phyloP scores from a whole-genome alignment of 2,888 invertebrate species.

The Anthrax anthrax region DNA sequence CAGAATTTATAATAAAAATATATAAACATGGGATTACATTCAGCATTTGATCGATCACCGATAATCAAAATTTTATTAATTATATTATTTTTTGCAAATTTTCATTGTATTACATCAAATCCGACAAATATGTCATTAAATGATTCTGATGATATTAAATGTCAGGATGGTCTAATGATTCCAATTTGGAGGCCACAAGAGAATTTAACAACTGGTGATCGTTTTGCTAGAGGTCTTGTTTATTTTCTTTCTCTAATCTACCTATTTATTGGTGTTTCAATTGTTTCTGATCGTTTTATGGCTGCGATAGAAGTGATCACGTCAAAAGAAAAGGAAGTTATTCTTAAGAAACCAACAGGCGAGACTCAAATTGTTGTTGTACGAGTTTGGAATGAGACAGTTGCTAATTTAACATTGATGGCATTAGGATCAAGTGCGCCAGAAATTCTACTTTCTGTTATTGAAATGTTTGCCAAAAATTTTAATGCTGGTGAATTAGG shows the following conservation, averaged over 20 bases:
- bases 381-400: constrained; percentile 98
- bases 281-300: constrained; percentile 98
- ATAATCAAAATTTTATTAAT: neutral
- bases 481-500: constrained; percentile 95
- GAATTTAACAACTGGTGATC: constrained; percentile 58
- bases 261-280: constrained; percentile 96
- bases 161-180: constrained; percentile 73
- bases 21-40: neutral
- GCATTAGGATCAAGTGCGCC: constrained; percentile 97
- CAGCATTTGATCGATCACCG: neutral
- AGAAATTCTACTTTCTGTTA: constrained; percentile 92
- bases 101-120: neutral
- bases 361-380: constrained; percentile 81
- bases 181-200: constrained; percentile 80
- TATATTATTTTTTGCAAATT: neutral
- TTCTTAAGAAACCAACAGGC: constrained; percentile 76
- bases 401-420: constrained; percentile 97
- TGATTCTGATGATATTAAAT: constrained; percentile 28
- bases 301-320: constrained; percentile 98
- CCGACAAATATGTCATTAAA: neutral
- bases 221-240: constrained; percentile 70
- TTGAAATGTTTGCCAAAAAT: constrained; percentile 91
- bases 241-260: constrained; percentile 85
- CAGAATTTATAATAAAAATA: neutral
- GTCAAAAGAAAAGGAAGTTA: constrained; percentile 89